Evolutionary conservation across 1,140 invertebrate species (phyloP), one percentile per base, ranked within the genome.

Genomic region (Sycophaga agraensis): DNA sequence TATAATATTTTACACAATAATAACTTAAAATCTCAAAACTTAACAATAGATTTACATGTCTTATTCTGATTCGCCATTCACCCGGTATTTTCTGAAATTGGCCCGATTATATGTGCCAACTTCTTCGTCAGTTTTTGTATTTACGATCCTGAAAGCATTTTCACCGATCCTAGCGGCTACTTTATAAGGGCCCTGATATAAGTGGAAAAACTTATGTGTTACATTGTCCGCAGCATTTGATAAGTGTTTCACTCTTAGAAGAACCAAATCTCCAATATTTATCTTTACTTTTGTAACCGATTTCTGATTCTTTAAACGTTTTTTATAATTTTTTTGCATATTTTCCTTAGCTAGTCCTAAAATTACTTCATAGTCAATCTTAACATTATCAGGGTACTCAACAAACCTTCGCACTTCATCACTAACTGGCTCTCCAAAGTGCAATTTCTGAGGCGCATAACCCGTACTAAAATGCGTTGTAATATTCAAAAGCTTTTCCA

Each of bases 391-490:
- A 14, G 3, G 49, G 49, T 39, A 53, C 37, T 14, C n/a, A n/a
- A n/a, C n/a, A n/a, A 39, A 14, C 7, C 46, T 43, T 14, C 46
- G 24, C 1, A 66, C 34, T 24, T 53, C 16, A 31, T 63, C 57
- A 12, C 22, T 34, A 12, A 60, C 16, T 2, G 12, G 11, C 34
- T 40, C 17, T 22, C 51, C 57, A 40, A 28, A 66, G 53, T 66
- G 57, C 11, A 66, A 46, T 26, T 66, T 53, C 21, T 39, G 28
- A 2, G 65, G 78, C 0, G 68, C 69, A 43, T 55, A 74, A 0
- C 71, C 68, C 0, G 73, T 80, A 14, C 65, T 70, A 17, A 26
- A 43, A 48, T 49, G 48, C 19, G 46, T 55, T 7, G 48, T 35
- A 21, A 43, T 19, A 54, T 64, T 67, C 4, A 67, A 26, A 17